phyloP scores from a whole-genome alignment of 2,113 vertebrate species.

The Trematocara marginatum region DNA sequence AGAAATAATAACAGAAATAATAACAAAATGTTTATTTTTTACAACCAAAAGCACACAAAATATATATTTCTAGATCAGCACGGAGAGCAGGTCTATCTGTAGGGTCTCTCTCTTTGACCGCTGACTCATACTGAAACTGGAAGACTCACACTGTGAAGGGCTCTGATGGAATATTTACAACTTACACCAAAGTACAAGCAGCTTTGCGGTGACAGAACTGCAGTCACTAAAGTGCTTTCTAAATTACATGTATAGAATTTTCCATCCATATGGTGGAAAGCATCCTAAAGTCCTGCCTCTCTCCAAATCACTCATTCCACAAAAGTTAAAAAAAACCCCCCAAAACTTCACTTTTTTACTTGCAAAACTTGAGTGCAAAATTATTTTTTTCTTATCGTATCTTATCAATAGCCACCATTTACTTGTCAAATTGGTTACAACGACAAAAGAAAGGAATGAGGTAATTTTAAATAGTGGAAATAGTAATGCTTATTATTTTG shows the following conservation, averaged over 20 bases:
- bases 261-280: slow-evolving; percentile 14
- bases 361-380: not conserved
- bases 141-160: slow-evolving; percentile 46
- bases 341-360: not conserved
- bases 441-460: not conserved
- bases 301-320: not conserved
- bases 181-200: slow-evolving; percentile 29
- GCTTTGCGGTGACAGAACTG: not conserved
- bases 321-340: not conserved
- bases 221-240: slow-evolving; percentile 12
- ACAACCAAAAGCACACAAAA: not conserved
- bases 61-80: not conserved
- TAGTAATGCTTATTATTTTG: not conserved
- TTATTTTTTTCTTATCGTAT: not conserved
- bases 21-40: not conserved
- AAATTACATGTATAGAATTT: slow-evolving; percentile 38
- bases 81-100: slow-evolving; percentile 32
- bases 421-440: not conserved
- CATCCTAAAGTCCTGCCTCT: not conserved
- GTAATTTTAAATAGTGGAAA: not conserved
- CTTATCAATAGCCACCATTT: not conserved
- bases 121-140: slow-evolving; percentile 34
- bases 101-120: slow-evolving; percentile 48
- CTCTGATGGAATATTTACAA: slow-evolving; percentile 37
- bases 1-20: not conserved